Conservation (phyloP, 2,888 invertebrate species). For the Spialia ferax region DNA sequence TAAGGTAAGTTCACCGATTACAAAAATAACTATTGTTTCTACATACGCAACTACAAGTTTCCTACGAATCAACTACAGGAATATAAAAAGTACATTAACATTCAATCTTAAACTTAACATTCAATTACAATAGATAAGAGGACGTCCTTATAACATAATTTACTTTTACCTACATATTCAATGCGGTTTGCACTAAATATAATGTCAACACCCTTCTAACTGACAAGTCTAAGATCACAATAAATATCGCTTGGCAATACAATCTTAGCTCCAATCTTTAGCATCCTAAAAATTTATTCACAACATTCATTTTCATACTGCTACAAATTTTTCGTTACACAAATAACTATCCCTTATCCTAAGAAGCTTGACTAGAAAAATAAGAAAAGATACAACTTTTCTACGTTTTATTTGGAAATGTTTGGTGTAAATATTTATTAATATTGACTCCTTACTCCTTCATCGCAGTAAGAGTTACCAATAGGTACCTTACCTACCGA, state of each 20-base stretch:
- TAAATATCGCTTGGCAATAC: constrained; percentile 85
- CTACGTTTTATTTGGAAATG: constrained; percentile 14
- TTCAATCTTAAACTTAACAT: not conserved
- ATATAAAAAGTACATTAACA: constrained; percentile 25
- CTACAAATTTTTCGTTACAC: constrained; percentile 23
- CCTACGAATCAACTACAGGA: constrained; percentile 29
- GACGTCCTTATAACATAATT: constrained; percentile 21
- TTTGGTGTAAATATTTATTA: not conserved
- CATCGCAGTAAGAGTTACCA: too few species aligned
- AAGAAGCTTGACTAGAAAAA: constrained; percentile 37
- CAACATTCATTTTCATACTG: constrained; percentile 33
- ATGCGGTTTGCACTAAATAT: constrained; percentile 29
- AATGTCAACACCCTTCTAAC: constrained; percentile 36
- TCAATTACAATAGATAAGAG: constrained; percentile 28
- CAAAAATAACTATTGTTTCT: constrained; percentile 31
- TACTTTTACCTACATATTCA: not conserved
- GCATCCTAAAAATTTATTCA: constrained; percentile 26
- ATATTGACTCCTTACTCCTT: not conserved
- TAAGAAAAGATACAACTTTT: constrained; percentile 28
- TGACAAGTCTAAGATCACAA: constrained; percentile 71
- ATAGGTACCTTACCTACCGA: too few species aligned
- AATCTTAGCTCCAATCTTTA: constrained; percentile 36
- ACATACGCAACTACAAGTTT: constrained; percentile 20
- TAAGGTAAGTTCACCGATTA: constrained; percentile 27
- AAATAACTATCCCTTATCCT: constrained; percentile 25